Conservation (phyloP, 2,113 vertebrate genomes). For the Andinoacara biseriatus region DNA sequence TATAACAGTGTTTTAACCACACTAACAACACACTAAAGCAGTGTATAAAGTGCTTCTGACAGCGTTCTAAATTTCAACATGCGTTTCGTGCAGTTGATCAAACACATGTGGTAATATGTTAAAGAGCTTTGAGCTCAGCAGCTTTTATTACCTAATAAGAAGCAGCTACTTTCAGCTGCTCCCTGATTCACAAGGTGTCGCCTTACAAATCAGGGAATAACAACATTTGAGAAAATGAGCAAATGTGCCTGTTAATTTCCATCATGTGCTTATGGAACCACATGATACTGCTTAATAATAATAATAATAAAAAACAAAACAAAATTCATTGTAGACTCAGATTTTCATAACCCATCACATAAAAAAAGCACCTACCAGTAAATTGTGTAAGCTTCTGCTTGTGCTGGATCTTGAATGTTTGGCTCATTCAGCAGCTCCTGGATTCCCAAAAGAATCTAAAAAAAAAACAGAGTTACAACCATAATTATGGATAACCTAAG, state of each 20-base stretch:
- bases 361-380: conserved; percentile 74
- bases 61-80: not conserved
- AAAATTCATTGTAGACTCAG: not conserved
- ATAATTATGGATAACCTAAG: not conserved
- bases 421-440: conserved; percentile 84
- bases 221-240: not conserved
- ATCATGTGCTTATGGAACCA: not conserved
- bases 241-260: not conserved
- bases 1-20: not conserved
- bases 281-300: not conserved
- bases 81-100: not conserved
- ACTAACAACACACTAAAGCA: not conserved
- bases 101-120: not conserved
- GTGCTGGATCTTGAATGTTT: conserved; percentile 84
- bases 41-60: not conserved
- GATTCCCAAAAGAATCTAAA: conserved; percentile 82
- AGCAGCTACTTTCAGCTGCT: not conserved
- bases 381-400: conserved; percentile 84
- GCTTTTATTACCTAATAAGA: not conserved
- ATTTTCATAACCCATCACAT: not conserved
- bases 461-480: conserved; percentile 2
- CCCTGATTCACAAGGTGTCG: not conserved
- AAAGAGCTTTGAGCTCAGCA: not conserved
- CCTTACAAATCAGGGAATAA: too few relatives aligned
- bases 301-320: not conserved